Conservation (phyloP, 2,888 invertebrate genomes). For the Acronicta psi region DNA sequence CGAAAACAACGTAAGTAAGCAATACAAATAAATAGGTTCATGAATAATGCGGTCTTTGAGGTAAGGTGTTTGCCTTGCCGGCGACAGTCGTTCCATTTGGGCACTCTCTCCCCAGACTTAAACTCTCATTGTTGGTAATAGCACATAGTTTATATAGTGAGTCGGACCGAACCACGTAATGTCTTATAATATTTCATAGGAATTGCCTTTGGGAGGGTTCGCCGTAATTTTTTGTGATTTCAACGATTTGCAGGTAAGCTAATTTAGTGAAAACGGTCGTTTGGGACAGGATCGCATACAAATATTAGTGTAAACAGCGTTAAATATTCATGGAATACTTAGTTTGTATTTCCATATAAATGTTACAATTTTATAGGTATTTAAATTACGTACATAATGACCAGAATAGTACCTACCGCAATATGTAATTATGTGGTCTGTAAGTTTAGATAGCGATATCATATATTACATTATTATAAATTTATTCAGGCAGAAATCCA, state of each 20-base stretch:
- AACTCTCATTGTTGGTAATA: slow-evolving; percentile 83
- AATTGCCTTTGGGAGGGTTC: slow-evolving; percentile 66
- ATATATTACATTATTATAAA: too few species aligned
- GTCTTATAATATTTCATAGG: slow-evolving; percentile 76
- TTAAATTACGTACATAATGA: neutral
- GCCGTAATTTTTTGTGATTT: slow-evolving; percentile 56
- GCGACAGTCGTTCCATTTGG: slow-evolving; percentile 68
- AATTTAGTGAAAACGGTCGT: slow-evolving; percentile 39
- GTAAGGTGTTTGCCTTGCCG: slow-evolving; percentile 72
- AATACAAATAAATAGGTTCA: slow-evolving; percentile 86
- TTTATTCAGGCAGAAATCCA: too few species aligned
- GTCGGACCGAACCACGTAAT: slow-evolving; percentile 72
- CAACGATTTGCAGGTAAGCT: slow-evolving; percentile 52
- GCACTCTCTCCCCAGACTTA: slow-evolving; percentile 83
- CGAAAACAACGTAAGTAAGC: slow-evolving; percentile 77
- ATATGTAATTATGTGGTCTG: neutral
- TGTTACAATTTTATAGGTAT: neutral
- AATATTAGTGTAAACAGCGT: slow-evolving; percentile 19
- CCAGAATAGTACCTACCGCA: neutral
- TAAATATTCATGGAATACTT: slow-evolving; percentile 21
- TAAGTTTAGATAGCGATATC: too few species aligned
- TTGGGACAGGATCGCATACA: slow-evolving; percentile 13
- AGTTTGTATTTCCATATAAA: slow-evolving; percentile 6
- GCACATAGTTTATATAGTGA: slow-evolving; percentile 81
- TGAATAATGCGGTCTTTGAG: slow-evolving; percentile 80